Base-by-base conservation (phyloP, 2,888 invertebrate species). In the Halocaridina rubra region DNA sequence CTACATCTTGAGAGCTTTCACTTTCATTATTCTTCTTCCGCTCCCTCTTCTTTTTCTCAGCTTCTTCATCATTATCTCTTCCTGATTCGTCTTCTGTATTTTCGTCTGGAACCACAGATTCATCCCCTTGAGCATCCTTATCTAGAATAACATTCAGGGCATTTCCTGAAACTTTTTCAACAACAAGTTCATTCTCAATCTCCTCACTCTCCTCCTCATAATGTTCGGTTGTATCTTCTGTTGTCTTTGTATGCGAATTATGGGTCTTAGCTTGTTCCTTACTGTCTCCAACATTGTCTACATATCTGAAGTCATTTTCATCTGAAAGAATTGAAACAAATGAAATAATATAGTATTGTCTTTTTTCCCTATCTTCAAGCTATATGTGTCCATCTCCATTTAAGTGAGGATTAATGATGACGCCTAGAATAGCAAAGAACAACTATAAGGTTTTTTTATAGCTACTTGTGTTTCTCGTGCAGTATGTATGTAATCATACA, bases 41-140 rank as follows among this genome's bases (percentile, higher is more conserved):
- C 24, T 39, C 82, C 79, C 46, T 75, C 19, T 67, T 67, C 19
- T 67, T 67, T 59, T 29, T n/a, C 22, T 30, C 24, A 32, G n/a
- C 32, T 30, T 22, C 29, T 33, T 57, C 80, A 8, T 81, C 71
- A 13, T 75, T 67, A 1, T 64, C 29, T 1, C 61, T 71, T 30
- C 29, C 64, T 3, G 39, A 64, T 10, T 22, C 46, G 19, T 76
- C 71, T 0, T 57, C 69, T 22, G 33, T 69, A 3, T 64, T 59
- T 7, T 77, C 85, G 8, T 69, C 71, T 5, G 53, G 77, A 1
- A 71, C 46, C 16, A 86, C 57, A 10, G 86, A 86, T 30, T 86
- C 86, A 19, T 86, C 86, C 10, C 86, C 86, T 46, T 82, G 82
- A 13, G 86, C 86, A 22, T 86, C 86, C 53, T 80, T 79, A 32